These are phyloP conservation scores for Tympanoctomys barrerae DNA, from an alignment of 2,797 vertebrate genomes.

Conservation along the genomic window DNA sequence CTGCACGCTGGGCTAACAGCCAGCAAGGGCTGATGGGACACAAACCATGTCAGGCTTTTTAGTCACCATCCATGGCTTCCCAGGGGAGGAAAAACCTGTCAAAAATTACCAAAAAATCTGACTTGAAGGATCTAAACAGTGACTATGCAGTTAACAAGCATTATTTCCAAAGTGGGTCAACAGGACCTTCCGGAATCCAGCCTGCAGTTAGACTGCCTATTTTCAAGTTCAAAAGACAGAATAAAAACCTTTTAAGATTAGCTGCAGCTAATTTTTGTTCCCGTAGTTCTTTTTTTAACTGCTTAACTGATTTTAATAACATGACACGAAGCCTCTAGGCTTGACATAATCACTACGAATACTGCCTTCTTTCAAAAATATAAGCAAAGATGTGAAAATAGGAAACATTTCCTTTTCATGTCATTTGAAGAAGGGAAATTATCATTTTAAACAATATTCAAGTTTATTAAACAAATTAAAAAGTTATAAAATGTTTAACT, in stretches of 20 bases:
- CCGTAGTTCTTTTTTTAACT: neutral
- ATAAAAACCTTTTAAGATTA: constrained; percentile 39
- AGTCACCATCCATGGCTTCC: constrained; percentile 2
- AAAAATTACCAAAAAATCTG: constrained; percentile 60
- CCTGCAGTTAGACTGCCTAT: neutral
- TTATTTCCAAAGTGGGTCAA: constrained; percentile 70
- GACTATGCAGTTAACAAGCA: constrained; percentile 66
- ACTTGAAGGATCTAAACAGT: constrained; percentile 78
- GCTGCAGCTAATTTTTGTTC: neutral
- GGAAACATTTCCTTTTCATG: too few relatives aligned
- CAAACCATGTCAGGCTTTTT: neutral
- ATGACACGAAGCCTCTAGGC: too few relatives aligned
- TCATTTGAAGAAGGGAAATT: too few relatives aligned
- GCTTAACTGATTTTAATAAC: too few relatives aligned
- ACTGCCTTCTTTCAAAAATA: too few relatives aligned
- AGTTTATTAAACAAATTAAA: too few relatives aligned
- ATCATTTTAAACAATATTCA: too few relatives aligned
- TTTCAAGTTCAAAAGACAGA: constrained; percentile 63
- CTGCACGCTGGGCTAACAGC: neutral
- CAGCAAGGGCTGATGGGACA: constrained; percentile 17
- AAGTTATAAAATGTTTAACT: too few relatives aligned
- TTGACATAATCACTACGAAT: too few relatives aligned
- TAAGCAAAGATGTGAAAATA: too few relatives aligned
- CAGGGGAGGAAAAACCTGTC: constrained; percentile 53
- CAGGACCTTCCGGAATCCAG: constrained; percentile 63